phyloP scores from a whole-genome alignment of 2,113 vertebrate genomes.

The Rallus limicola region DNA sequence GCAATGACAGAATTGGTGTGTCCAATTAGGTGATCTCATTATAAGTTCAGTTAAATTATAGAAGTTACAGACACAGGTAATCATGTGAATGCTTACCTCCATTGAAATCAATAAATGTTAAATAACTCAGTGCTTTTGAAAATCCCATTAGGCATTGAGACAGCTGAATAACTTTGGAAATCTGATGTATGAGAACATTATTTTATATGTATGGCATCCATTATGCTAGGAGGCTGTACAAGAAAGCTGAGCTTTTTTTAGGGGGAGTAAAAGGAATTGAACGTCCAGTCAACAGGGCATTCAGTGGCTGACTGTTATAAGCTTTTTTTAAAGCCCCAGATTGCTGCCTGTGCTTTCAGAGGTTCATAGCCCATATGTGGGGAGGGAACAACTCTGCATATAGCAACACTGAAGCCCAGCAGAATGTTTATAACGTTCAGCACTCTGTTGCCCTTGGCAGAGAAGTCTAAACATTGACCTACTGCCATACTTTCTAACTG shows the following conservation, averaged over 20 bases:
- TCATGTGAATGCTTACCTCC: neutral
- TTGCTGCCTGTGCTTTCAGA: neutral
- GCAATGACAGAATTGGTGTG: neutral
- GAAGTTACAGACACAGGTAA: neutral
- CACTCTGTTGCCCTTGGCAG: conserved; percentile 14
- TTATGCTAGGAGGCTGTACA: neutral
- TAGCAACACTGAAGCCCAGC: neutral
- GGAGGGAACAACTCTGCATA: neutral
- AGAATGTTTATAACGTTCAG: neutral
- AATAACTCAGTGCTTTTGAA: conserved; percentile 7
- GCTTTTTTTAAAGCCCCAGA: neutral
- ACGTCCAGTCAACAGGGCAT: neutral
- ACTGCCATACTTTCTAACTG: neutral
- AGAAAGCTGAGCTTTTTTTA: neutral
- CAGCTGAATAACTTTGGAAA: conserved; percentile 6
- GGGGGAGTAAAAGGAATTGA: neutral
- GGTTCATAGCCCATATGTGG: neutral
- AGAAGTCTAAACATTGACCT: conserved; percentile 6
- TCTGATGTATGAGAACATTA: neutral
- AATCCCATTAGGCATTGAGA: conserved; percentile 6
- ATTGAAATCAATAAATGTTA: conserved; percentile 30
- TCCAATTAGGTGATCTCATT: conserved; percentile 34
- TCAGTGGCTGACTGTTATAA: neutral
- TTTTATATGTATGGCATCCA: neutral
- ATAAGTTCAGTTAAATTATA: conserved; percentile 8